Evolutionary conservation across 2,113 vertebrate species (phyloP), one percentile per base, ranked within the genome.

Genomic region (Oncorhynchus tshawytscha): DNA sequence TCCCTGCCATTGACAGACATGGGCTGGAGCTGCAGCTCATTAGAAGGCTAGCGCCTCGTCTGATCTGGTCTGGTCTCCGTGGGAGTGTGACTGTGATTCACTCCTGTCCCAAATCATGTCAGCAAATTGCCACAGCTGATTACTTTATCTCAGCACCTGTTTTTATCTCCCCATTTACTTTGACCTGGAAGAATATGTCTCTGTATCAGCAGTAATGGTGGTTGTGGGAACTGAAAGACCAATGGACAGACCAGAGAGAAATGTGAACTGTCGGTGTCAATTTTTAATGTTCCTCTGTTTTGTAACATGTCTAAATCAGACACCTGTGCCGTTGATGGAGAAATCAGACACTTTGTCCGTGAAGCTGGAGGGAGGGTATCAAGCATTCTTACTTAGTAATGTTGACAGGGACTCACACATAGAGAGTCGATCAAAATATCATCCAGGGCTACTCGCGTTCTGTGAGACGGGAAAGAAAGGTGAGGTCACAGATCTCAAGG

Each of bases 21-120:
- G 57, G 62, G 62, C 80, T 80, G 82, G 84, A 77, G 81, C 62
- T 80, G 71, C 74, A 71, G 72, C 83, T 87, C 78, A 86, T 88
- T 87, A 83, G 76, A 16, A 15, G 70, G 75, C 24, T 31, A 0
- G 22, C 76, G 16, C 51, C 51, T 54, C 16, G 12, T 54, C 16
- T 16, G 12, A 15, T 54, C 51, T 18, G 12, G 51, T 54, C 51
- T 54, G 16, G 15, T 29, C 78, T 81, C 77, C 59, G 31, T 54
- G 27, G 74, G 75, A 79, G 79, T 67, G 75, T 20, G 6, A 2
- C 64, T 45, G 39, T 45, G 39, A 45, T 7, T 51, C 57, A 74
- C 72, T 78, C 76, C 60, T 78, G 72, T 81, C 70, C 22, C 11
- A 73, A 74, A 72, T 83, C 64, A 81, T 80, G 85, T 68, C 80